A percentile compares a stretch with the other conserved stretches of the same genome.
These are phyloP conservation scores for Ispidina lecontei DNA, from an alignment of 2,797 vertebrate genomes.

Conservation along the genomic window DNA sequence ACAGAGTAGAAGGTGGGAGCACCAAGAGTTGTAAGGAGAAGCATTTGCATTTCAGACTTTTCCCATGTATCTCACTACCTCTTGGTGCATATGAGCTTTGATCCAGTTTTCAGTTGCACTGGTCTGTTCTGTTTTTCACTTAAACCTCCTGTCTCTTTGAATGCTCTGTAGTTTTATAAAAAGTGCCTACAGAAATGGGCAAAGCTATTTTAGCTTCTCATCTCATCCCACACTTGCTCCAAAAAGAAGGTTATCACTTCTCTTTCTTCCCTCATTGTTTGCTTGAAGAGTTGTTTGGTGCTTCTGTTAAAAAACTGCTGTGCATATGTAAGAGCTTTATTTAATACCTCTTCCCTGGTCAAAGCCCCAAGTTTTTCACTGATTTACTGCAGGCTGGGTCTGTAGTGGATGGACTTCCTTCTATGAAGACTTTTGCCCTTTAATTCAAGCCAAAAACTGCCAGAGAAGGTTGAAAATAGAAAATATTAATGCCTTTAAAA, in stretches of 20 bases:
- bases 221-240: not conserved
- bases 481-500: not conserved
- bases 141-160: not conserved
- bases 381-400: not conserved
- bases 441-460: not conserved
- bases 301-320: not conserved
- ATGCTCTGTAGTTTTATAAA: not conserved
- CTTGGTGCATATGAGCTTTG: not conserved
- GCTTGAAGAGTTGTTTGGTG: not conserved
- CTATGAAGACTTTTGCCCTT: not conserved
- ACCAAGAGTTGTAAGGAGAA: not conserved
- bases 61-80: not conserved
- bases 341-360: not conserved
- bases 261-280: not conserved
- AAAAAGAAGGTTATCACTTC: not conserved
- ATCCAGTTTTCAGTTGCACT: not conserved
- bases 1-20: not conserved
- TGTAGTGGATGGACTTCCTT: not conserved
- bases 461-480: conserved; percentile 21
- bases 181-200: not conserved
- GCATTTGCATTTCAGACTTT: not conserved
- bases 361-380: not conserved
- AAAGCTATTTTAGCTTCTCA: not conserved
- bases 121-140: not conserved
- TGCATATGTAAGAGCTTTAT: not conserved